Conservation (phyloP, 2,113 vertebrate genomes). For the Mus musculus region DNA sequence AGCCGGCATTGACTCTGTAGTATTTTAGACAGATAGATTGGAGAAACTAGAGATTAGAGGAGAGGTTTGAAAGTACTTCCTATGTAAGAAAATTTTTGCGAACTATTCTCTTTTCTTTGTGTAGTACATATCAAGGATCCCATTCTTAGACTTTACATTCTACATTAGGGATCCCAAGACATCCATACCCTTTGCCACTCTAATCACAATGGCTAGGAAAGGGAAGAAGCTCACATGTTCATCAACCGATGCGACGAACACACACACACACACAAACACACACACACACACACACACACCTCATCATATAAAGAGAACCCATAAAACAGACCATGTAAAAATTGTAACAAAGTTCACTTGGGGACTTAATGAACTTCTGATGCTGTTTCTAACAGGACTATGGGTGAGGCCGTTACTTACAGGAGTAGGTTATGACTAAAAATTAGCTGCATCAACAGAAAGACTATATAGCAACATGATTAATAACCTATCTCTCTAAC, state of each 20-base stretch:
- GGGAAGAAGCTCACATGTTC: background rate
- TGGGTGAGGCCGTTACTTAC: background rate
- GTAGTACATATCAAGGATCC: slow-evolving; percentile 13
- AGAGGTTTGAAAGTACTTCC: slow-evolving; percentile 38
- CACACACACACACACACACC: background rate
- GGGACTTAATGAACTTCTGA: too few species aligned
- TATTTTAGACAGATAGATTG: slow-evolving; percentile 51
- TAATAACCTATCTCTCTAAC: too few species aligned
- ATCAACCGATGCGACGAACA: background rate
- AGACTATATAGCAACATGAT: too few species aligned
- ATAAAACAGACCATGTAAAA: background rate
- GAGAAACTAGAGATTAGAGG: slow-evolving; percentile 54
- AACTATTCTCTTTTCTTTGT: slow-evolving; percentile 19
- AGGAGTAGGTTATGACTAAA: background rate
- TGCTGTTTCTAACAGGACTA: background rate
- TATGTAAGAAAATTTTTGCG: background rate
- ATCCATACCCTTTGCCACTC: too few species aligned
- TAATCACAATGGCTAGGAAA: background rate
- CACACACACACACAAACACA: background rate
- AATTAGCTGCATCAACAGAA: background rate
- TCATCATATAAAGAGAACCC: background rate
- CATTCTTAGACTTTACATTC: background rate
- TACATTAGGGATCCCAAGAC: background rate
- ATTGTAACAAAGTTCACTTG: background rate
- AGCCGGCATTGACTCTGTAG: slow-evolving; percentile 28